Base-by-base conservation (phyloP, 2,113 vertebrate genomes). In the Physeter macrocephalus region DNA sequence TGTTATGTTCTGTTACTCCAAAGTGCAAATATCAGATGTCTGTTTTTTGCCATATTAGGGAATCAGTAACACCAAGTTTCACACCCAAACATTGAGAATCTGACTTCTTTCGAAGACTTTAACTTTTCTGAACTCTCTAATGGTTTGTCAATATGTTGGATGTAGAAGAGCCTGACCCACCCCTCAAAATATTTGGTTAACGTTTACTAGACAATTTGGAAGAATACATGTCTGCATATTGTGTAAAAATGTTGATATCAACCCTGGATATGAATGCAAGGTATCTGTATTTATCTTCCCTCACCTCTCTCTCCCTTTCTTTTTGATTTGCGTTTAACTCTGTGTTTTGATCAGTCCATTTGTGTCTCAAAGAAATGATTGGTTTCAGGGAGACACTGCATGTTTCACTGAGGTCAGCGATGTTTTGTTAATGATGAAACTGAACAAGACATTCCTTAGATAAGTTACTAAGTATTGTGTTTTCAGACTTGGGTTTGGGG, bases 51-150 rank as follows among this genome's bases (percentile, higher is more conserved):
- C 72, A 20, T 97, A 29, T 91, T 71, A 95, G 96, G 87, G 96
- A 94, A 98, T 98, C 92, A 90, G 71, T 97, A 97, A 97, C 95
- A 95, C 92, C 75, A 87, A 49, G 72, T 97, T 98, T 97, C 97
- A 97, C 91, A 98, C 72, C 95, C 94, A 98, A 87, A 97, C 94
- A 96, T 95, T 97, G 97, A 97, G 97, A 97, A 97, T 93, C 89
- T 98, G 97, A 97, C 92, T 98, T 98, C 84, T 57, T 98, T 98
- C 98, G 95, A 94, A 69, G 75, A 97, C 97, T 97, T 92, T 96
- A 97, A 71, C 97, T 95, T 98, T 98, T 98, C 93, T 97, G 97
- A 97, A 96, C 95, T 96, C 90, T 94, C 94, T 97, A 97, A 97
- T 97, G 94, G 96, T 97, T 95, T 98, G 86, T 96, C 93, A 91